Evolutionary conservation across 2,113 vertebrate genomes (phyloP).

Genomic region (Canis aureus): DNA sequence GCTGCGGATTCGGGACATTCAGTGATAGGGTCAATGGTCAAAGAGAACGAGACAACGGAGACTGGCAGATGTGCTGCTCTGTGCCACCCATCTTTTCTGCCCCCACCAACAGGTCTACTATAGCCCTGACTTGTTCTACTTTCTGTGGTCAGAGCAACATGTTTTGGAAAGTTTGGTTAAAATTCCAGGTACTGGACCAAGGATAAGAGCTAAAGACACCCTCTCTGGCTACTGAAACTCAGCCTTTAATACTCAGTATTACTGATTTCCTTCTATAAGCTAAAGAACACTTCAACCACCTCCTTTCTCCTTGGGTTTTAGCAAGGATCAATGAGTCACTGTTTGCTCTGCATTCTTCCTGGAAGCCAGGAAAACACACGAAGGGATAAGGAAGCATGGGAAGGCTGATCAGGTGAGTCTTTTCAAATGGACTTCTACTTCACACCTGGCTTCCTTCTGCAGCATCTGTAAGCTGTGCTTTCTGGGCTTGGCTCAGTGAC

Average conservation of each 20-base stretch:
- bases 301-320: neutral
- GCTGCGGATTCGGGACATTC: neutral
- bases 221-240: neutral
- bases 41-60: neutral
- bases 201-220: neutral
- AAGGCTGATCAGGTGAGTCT: neutral
- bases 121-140: neutral
- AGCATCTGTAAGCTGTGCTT: slow-evolving; percentile 50
- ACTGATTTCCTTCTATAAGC: neutral
- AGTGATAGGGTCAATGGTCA: neutral
- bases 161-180: neutral
- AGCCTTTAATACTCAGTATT: neutral
- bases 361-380: slow-evolving; percentile 45
- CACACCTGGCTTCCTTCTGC: neutral
- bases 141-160: neutral
- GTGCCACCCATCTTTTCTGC: neutral
- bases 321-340: slow-evolving; percentile 35
- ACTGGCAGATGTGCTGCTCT: neutral
- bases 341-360: slow-evolving; percentile 41
- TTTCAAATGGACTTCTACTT: slow-evolving; percentile 16
- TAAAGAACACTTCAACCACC: slow-evolving; percentile 35
- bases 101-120: neutral
- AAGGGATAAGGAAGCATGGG: neutral
- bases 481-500: slow-evolving; percentile 22
- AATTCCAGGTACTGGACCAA: neutral